Evolutionary conservation across 2,888 invertebrate species (phyloP).

Genomic region (Synergus umbraculus): DNA sequence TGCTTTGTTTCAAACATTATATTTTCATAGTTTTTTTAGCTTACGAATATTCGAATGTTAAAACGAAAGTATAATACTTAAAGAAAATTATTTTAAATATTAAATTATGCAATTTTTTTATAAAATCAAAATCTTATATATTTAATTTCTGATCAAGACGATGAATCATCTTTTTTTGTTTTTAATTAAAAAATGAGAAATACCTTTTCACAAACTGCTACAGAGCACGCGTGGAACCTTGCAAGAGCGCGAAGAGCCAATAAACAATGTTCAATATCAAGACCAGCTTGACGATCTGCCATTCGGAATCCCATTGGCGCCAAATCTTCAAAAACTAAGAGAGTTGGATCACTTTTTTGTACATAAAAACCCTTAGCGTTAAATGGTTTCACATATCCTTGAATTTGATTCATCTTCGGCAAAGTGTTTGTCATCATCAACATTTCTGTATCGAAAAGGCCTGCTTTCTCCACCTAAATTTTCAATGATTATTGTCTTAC

Average conservation of each 20-base stretch:
- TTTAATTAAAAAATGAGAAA: neutral
- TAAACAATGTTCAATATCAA: conserved; percentile 79
- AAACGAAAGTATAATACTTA: too few species aligned
- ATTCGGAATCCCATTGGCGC: conserved; percentile 79
- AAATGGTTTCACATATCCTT: conserved; percentile 58
- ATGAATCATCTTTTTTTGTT: neutral
- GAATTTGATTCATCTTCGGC: conserved; percentile 66
- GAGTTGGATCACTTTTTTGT: conserved; percentile 68
- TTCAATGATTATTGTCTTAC: neutral
- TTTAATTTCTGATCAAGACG: too few species aligned
- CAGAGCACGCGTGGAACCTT: conserved; percentile 80
- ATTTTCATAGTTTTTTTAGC: neutral
- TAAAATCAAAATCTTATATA: neutral
- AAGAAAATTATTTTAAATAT: too few species aligned
- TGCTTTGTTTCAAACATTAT: neutral
- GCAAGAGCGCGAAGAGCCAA: conserved; percentile 79
- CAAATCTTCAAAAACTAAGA: conserved; percentile 80
- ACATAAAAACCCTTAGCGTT: conserved; percentile 70
- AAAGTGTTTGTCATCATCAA: conserved; percentile 69
- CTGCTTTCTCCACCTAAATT: conserved; percentile 59
- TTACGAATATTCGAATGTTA: too few species aligned
- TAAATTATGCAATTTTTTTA: neutral
- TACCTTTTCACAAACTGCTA: conserved; percentile 79
- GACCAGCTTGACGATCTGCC: conserved; percentile 79
- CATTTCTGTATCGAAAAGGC: conserved; percentile 68